Evolutionary conservation across 53 echinoderm and acorn worm genomes (phyloP), one percentile per base, ranked within the genome.

Genomic region (Henricia sp.): DNA sequence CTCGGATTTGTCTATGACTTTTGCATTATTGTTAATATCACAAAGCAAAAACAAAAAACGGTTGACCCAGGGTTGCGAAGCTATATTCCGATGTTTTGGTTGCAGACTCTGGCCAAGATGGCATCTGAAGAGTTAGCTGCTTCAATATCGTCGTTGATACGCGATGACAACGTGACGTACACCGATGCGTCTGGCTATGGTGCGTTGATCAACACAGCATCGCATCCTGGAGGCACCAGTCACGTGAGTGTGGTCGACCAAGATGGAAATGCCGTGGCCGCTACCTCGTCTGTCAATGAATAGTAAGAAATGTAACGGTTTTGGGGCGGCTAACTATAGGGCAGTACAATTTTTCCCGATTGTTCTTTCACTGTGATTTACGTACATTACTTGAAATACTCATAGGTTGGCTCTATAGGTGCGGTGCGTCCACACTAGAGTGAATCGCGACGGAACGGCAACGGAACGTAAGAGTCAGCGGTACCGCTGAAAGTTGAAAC

Each of bases 231-330:
- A 10, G 90, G 90, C 24, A 93, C 93, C 25, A 71, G 85, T 72
- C 93, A 93, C 53, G 41, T 93, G 1, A 90, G 70, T 54, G 88
- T 93, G 6, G 84, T 90, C 3, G 87, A 87, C 36, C 58, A 76
- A 25, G 62, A 70, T 60, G 93, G 93, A 16, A 84, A 93, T 64
- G 93, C 90, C 13, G 93, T 82, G 6, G 51, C 90, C 2, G 72
- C 14, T 0, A 90, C 93, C 2, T 64, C 62, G 5, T 83, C 93
- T 0, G 84, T 93, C 32, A 93, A 93, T 70, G 70, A 75, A 36
- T 42, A 83, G 93, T 93, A 84, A 78, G 85, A 66, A 27, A 21
- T 29, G 37, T 12, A 43, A 8, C n/a, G 25, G 14, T 50, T 48
- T 20, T 56, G 2, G 3, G 4, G 27, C 25, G 4, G 1, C 24